Evolutionary conservation across 2,797 vertebrate genomes (phyloP).

Genomic region (Sebastes aleutianus): DNA sequence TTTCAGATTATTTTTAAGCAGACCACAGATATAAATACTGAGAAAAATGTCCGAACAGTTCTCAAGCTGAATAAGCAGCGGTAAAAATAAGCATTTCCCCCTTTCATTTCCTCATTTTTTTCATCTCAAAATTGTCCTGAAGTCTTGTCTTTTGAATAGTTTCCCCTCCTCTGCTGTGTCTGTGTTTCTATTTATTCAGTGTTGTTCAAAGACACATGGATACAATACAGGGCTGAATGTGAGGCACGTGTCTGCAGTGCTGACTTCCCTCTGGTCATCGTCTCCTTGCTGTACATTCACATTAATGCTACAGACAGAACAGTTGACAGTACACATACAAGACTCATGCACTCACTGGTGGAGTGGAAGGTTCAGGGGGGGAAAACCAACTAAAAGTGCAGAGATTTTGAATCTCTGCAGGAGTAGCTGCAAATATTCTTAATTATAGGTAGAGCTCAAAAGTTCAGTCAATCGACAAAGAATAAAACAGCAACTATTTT

Average conservation of each 20-base stretch:
- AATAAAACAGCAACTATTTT: not conserved
- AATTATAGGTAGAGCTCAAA: not conserved
- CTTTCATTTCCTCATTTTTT: constrained; percentile 57
- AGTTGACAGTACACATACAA: constrained; percentile 2
- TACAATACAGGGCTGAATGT: constrained; percentile 2
- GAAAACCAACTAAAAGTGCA: not conserved
- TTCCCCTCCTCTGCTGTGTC: constrained; percentile 5
- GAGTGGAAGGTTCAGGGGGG: not conserved
- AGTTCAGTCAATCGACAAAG: not conserved
- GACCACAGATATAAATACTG: not conserved
- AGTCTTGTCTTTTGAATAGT: constrained; percentile 3
- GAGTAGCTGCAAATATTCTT: not conserved
- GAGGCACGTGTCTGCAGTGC: constrained; percentile 24
- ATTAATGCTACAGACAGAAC: constrained; percentile 34
- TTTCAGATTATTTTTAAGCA: constrained; percentile 3
- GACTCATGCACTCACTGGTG: not conserved
- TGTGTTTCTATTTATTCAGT: constrained; percentile 22
- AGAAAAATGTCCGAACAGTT: not conserved
- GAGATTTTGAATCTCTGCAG: not conserved
- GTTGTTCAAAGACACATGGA: constrained; percentile 23
- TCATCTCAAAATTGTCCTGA: constrained; percentile 18
- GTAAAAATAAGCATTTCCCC: constrained; percentile 40
- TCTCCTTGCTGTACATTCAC: constrained; percentile 21
- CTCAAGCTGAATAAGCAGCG: constrained; percentile 29
- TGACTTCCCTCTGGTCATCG: constrained; percentile 16